A percentile compares a stretch with the other conserved stretches of the same genome.
Evolutionary conservation across 2,113 vertebrate genomes (phyloP).

Genomic region (Lasiurus cinereus): DNA sequence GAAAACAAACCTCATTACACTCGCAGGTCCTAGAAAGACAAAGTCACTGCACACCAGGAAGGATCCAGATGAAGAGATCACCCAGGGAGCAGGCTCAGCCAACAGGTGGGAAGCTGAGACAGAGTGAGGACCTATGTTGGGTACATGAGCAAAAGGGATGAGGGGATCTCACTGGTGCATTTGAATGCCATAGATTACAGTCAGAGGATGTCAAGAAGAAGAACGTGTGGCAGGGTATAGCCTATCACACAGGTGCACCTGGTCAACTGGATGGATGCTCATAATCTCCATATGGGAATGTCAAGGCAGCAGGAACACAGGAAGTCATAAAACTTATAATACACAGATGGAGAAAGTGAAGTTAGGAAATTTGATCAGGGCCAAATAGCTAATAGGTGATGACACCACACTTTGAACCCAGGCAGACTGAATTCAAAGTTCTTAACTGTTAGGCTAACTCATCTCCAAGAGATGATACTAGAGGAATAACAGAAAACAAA

Average conservation of each 20-base stretch:
- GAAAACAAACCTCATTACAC: not conserved
- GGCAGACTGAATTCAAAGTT: not conserved
- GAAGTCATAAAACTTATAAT: not conserved
- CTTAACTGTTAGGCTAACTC: not conserved
- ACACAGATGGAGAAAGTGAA: not conserved
- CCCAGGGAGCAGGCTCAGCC: not conserved
- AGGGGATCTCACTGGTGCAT: not conserved
- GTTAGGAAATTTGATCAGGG: not conserved
- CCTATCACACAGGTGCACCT: not conserved
- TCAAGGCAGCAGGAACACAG: not conserved
- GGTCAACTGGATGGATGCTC: not conserved
- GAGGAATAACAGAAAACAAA: slow-evolving; percentile 28
- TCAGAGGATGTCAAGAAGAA: not conserved
- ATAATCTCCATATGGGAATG: not conserved
- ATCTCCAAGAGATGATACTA: slow-evolving; percentile 22
- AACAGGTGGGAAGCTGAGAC: not conserved
- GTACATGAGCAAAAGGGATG: not conserved
- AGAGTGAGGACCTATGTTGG: not conserved
- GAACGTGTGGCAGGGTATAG: not conserved
- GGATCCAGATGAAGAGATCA: not conserved
- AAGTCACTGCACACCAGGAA: not conserved
- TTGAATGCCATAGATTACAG: not conserved
- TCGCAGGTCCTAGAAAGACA: not conserved
- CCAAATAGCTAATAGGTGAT: not conserved
- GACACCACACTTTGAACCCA: not conserved